These are phyloP conservation scores for Pterophyllum scalare DNA, from an alignment of 2,113 vertebrate genomes.

Conservation along the genomic window DNA sequence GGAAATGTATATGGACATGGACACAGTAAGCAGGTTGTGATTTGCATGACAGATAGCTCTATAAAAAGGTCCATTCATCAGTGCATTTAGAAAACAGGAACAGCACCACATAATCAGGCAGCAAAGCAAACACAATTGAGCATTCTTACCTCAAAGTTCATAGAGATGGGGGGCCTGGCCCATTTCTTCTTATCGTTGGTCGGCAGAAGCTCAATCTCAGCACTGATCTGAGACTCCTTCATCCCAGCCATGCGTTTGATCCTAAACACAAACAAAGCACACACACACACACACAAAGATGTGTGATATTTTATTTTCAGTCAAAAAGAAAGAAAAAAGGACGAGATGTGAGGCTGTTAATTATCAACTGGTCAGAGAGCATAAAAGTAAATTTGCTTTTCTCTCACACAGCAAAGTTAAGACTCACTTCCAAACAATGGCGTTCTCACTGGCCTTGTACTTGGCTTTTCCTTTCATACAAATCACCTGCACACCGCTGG, in stretches of 20 bases:
- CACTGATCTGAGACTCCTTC: conserved; percentile 99
- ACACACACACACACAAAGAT: background rate
- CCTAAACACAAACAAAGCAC: conserved; percentile 76
- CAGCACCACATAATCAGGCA: background rate
- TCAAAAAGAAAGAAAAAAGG: background rate
- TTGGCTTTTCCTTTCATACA: conserved; percentile 99
- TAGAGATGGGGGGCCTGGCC: conserved; percentile 98
- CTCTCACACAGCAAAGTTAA: background rate
- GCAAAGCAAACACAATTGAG: background rate
- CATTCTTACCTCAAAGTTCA: conserved; percentile 96
- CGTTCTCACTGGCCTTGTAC: conserved; percentile 99
- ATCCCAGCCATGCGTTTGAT: conserved; percentile 99
- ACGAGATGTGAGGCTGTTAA: background rate
- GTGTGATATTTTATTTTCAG: background rate
- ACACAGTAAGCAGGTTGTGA: background rate
- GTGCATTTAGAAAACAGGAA: background rate
- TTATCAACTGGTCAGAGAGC: conserved; percentile 2
- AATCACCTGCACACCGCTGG: conserved; percentile 98
- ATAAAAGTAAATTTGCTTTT: background rate
- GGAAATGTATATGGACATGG: background rate
- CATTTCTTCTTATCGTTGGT: conserved; percentile 99
- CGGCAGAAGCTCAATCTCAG: conserved; percentile 97
- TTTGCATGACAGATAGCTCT: conserved; percentile 10
- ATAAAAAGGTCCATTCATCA: background rate
- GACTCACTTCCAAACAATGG: conserved; percentile 99